These are phyloP conservation scores for Peromyscus melanophrys DNA, from an alignment of 2,797 vertebrate species.

Conservation along the genomic window DNA sequence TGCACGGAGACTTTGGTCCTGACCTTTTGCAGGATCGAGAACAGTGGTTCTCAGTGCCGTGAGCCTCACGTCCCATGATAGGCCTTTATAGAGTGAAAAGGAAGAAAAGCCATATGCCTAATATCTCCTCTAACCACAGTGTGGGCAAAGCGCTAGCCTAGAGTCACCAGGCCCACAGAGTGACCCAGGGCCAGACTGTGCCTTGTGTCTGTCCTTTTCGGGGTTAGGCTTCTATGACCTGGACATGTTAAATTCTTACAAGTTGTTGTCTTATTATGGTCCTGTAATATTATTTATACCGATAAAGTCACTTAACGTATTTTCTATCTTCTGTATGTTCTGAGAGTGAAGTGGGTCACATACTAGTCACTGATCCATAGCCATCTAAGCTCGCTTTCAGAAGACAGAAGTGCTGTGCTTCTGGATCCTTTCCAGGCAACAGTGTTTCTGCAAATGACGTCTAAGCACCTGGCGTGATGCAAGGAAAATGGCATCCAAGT, in stretches of 20 bases:
- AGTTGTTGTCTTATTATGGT: neutral
- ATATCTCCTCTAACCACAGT: neutral
- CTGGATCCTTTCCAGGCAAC: slow-evolving; percentile 33
- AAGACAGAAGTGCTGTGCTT: neutral
- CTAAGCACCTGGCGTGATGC: neutral
- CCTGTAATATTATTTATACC: slow-evolving; percentile 21
- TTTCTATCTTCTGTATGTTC: neutral
- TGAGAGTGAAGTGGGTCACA: neutral
- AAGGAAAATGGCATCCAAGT: slow-evolving; percentile 17
- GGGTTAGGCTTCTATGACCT: neutral
- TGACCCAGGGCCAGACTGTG: neutral
- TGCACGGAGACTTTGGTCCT: neutral
- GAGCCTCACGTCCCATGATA: neutral
- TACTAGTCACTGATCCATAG: neutral
- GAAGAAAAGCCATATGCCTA: neutral
- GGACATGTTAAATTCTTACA: neutral
- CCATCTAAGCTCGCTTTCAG: neutral
- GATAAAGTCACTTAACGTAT: slow-evolving; percentile 15
- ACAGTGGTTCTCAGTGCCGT: neutral
- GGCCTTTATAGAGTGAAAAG: neutral
- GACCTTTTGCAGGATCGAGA: neutral
- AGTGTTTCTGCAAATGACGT: neutral
- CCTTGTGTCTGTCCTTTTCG: neutral
- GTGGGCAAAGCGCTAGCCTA: neutral
- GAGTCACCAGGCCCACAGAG: neutral